phyloP scores from a whole-genome alignment of 1,140 invertebrate species.

The Wiebesia pumilae region DNA sequence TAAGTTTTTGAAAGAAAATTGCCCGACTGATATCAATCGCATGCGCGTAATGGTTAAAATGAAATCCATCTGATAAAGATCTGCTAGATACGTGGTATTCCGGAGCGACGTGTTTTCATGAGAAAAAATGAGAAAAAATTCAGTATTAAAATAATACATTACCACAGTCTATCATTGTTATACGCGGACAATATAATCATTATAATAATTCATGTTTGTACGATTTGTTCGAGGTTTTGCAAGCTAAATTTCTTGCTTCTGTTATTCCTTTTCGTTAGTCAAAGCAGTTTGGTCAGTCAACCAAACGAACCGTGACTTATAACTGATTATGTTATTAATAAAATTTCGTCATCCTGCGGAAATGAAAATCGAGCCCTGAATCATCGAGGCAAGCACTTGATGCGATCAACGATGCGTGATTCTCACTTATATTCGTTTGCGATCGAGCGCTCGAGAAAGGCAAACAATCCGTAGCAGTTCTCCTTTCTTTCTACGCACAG shows the following conservation, averaged over 20 bases:
- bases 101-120: not conserved
- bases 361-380: conserved; percentile 59
- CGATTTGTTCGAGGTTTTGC: not conserved
- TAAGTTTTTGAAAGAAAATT: not conserved
- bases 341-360: conserved; percentile 61
- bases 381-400: conserved; percentile 55
- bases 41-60: not conserved
- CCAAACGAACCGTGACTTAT: conserved; percentile 55
- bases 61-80: not conserved
- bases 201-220: conserved; percentile 14
- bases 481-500: conserved; percentile 22
- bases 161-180: not conserved
- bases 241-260: not conserved
- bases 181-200: conserved; percentile 17
- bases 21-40: not conserved
- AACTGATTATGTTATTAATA: conserved; percentile 60
- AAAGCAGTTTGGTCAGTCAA: not conserved
- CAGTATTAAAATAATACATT: not conserved
- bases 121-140: not conserved
- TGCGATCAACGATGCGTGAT: conserved; percentile 53
- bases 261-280: not conserved
- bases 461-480: conserved; percentile 33
- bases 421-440: conserved; percentile 12
- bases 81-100: not conserved
- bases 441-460: conserved; percentile 35